These are phyloP conservation scores for Melanotaenia trifasciata DNA, from an alignment of 2,797 vertebrate species.

Conservation along the genomic window DNA sequence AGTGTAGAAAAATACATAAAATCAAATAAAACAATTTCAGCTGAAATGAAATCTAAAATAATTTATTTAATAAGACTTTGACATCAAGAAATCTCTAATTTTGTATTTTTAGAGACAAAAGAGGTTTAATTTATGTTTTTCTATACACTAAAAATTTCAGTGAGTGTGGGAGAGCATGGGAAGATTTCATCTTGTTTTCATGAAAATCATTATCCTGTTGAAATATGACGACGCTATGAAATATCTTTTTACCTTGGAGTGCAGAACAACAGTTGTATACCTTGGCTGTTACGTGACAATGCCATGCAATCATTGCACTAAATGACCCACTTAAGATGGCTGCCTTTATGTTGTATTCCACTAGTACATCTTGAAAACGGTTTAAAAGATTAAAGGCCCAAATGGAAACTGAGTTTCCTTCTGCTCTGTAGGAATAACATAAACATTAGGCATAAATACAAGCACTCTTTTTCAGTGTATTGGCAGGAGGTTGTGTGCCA, in stretches of 20 bases:
- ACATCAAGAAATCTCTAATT: too few relatives aligned
- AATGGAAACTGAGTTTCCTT: too few relatives aligned
- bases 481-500: not conserved
- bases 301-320: not conserved
- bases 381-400: too few relatives aligned
- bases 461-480: not conserved
- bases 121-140: constrained; percentile 1
- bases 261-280: constrained; percentile 5
- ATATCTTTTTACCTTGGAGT: constrained; percentile 13
- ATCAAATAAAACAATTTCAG: not conserved
- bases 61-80: too few relatives aligned
- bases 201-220: constrained; percentile 16
- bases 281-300: constrained; percentile 10
- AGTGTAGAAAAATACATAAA: not conserved
- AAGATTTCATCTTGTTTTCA: constrained; percentile 13
- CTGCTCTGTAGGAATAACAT: constrained; percentile 8
- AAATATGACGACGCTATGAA: constrained; percentile 18
- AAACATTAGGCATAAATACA: not conserved
- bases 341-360: not conserved
- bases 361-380: not conserved
- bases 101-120: too few relatives aligned
- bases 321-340: not conserved
- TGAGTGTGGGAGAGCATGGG: not conserved
- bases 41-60: too few relatives aligned
- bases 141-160: not conserved